Base-by-base conservation (phyloP, 2,113 vertebrate species). In the Psilopogon haemacephalus region DNA sequence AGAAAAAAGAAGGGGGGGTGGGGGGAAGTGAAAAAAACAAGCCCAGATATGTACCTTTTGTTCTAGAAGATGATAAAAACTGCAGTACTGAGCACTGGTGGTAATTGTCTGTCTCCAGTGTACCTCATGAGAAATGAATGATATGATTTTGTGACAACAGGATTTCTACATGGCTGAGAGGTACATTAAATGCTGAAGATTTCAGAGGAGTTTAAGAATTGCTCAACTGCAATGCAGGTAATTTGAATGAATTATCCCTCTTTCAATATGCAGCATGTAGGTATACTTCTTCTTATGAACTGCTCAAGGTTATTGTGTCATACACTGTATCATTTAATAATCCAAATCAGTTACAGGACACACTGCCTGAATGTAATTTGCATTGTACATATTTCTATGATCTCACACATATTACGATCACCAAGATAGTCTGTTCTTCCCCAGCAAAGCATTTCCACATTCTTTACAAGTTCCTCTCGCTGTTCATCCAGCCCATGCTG, bases 201-300 rank as follows among this genome's bases (percentile, higher is more conserved):
- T 96, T 89, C 69, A 72, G 55, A 60, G 50, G 68, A 95, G n/a
- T 84, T 92, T 89, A 86, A 70, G 26, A 63, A 76, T 93, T 80
- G 84, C 74, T 95, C 50, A 88, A 71, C 94, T 95, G 94, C 82
- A 96, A 71, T 93, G 92, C 85, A 94, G 90, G 94, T 86, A 92
- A 80, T 91, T 93, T 89, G 59, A 89, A 96, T 68, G 71, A 93
- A 88, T 94, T 76, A 80, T 83, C 56, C 27, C 5, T 2, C 44
- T 70, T 95, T 79, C 59, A 65, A 7, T 75, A 56, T 24, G 26
- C 79, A 68, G 26, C 2, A 2, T 60, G 44, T 38, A 76, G 32
- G 20, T 54, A 46, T 58, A 19, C 37, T 74, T 9, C 48, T 81
- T 77, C n/a, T 37, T 87, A 23, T 52, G 33, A 95, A 77, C 20